Evolutionary conservation across 2,888 invertebrate genomes (phyloP).

Genomic region (Embidobia sp.): DNA sequence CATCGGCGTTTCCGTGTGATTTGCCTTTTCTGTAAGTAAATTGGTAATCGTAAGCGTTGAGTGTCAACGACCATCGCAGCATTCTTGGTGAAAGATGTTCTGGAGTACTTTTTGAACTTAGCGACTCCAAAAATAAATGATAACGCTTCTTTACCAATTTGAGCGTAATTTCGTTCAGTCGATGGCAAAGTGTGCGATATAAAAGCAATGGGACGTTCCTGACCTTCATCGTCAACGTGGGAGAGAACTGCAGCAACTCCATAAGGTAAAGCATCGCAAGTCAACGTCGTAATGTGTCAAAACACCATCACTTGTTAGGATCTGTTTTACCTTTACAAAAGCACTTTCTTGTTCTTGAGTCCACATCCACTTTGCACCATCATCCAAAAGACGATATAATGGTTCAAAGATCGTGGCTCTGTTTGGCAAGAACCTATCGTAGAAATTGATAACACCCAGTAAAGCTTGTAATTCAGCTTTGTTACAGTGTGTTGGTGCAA

Average conservation of each 20-base stretch:
- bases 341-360: not conserved
- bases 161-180: not conserved
- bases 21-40: slow-evolving; percentile 9
- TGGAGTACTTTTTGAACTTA: slow-evolving; percentile 1
- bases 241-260: not conserved
- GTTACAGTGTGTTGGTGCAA: not conserved
- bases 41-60: slow-evolving; percentile 9
- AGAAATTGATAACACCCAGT: too few species aligned
- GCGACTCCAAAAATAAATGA: too few species aligned
- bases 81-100: slow-evolving; percentile 19
- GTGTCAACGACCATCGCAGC: slow-evolving; percentile 4
- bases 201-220: not conserved
- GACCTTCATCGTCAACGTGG: not conserved
- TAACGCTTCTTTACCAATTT: not conserved
- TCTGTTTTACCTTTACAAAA: too few species aligned
- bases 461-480: too few species aligned
- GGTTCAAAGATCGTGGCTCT: not conserved
- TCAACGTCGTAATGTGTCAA: not conserved
- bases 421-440: not conserved
- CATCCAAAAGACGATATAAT: not conserved
- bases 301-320: not conserved
- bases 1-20: slow-evolving; percentile 6
- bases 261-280: not conserved
- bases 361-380: not conserved
- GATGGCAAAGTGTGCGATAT: not conserved